Percentiles rank a stretch among this genome's conserved stretches.
Evolutionary conservation across 2,888 invertebrate species (phyloP).

Genomic region (Melanophora roralis): DNA sequence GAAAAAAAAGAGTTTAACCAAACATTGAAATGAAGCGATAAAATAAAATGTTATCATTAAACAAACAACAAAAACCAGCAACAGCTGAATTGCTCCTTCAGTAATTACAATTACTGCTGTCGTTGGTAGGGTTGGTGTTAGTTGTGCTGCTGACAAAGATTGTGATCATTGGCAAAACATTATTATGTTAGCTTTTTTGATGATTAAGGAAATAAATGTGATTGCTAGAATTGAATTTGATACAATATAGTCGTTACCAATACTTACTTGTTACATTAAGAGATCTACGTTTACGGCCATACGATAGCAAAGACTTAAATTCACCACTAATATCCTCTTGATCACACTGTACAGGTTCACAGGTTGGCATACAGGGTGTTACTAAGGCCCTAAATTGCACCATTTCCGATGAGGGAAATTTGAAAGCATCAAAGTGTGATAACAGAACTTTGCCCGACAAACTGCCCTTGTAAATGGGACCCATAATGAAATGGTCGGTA

Average conservation of each 20-base stretch:
- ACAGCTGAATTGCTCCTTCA: constrained; percentile 47
- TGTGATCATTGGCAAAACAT: constrained; percentile 32
- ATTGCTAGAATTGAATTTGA: constrained; percentile 33
- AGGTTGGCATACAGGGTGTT: constrained; percentile 94
- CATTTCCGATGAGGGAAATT: constrained; percentile 95
- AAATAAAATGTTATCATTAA: constrained; percentile 65
- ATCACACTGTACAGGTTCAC: constrained; percentile 94
- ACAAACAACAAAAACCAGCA: constrained; percentile 34
- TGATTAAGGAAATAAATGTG: constrained; percentile 43
- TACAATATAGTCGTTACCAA: not conserved
- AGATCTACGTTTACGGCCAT: constrained; percentile 85
- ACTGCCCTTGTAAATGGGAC: constrained; percentile 90
- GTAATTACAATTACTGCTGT: constrained; percentile 33
- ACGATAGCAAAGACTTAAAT: constrained; percentile 88
- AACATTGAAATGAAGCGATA: constrained; percentile 63
- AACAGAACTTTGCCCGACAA: constrained; percentile 88
- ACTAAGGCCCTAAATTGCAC: constrained; percentile 97
- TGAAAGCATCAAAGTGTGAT: constrained; percentile 96
- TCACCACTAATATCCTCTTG: constrained; percentile 90
- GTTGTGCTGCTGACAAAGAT: constrained; percentile 39
- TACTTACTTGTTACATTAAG: constrained; percentile 77
- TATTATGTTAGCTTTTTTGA: constrained; percentile 42
- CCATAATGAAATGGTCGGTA: constrained; percentile 96
- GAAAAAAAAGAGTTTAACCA: constrained; percentile 39
- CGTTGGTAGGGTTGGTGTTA: constrained; percentile 9